Base-by-base conservation (phyloP, 2,888 invertebrate genomes). In the Formica aserva region DNA sequence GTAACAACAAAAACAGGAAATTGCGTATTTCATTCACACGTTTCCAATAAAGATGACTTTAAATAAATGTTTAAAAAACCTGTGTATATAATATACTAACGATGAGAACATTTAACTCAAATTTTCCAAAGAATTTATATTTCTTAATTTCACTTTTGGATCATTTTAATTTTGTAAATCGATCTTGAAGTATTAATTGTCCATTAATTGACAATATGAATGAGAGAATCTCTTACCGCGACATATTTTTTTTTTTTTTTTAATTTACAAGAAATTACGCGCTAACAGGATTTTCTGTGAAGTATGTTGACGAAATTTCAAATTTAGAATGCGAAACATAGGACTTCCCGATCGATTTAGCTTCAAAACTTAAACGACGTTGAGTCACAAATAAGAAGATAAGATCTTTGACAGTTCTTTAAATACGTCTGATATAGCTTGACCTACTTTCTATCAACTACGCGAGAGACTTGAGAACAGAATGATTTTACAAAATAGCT, bases 401-500 rank as follows among this genome's bases (percentile, higher is more conserved):
- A 71, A 57, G 32, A 57, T 76, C 76, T 66, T 52, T 32, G 66
- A 35, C 41, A 35, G 22, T 55, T 76, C n/a, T 67, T 57, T 60
- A 78, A 71, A 78, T 45, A 26, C 32, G 18, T 11, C 57, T 52
- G 52, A 52, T 52, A 71, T 32, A 57, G 22, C 32, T 32, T 35
- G 57, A 71, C 78, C 78, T 35, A 78, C 41, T 78, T 78, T 71
- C 57, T 45, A 29, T 69, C 55, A 29, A 57, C 55, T 45, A 45
- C 71, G 69, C 15, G 26, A 3, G 45, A 41, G 48, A 52, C 35
- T 35, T 13, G 76, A 57, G 57, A 71, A 60, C n/a, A 32, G 11
- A 32, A 15, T 38, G 45, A 41, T 32, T 78, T 5, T 32, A 18
- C 57, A 41, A 60, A 60, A 60, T 45, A 57, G 72, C 60, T 71